These are phyloP conservation scores for Callyntrura guangdongensis DNA, from an alignment of 2,888 invertebrate genomes.

Conservation along the genomic window DNA sequence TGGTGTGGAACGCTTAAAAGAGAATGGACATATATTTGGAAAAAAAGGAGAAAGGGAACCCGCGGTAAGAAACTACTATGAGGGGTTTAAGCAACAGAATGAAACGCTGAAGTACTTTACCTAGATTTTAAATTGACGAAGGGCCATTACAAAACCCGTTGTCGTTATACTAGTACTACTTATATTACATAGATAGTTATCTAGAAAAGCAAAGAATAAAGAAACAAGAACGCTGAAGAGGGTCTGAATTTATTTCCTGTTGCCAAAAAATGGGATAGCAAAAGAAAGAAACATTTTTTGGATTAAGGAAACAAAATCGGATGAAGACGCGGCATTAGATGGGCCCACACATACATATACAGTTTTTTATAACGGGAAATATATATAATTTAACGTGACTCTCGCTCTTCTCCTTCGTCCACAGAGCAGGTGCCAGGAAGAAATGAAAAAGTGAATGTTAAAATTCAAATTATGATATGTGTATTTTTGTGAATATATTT, in stretches of 20 bases:
- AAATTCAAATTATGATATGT: conserved; percentile 36
- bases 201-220: too few species aligned
- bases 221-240: not conserved
- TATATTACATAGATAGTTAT: not conserved
- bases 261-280: conserved; percentile 5
- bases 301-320: conserved; percentile 60
- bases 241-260: conserved; percentile 44
- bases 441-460: conserved; percentile 65
- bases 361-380: not conserved
- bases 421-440: conserved; percentile 62
- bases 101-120: conserved; percentile 68
- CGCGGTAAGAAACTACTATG: conserved; percentile 76
- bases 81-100: conserved; percentile 77
- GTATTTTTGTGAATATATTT: not conserved
- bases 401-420: conserved; percentile 28
- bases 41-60: conserved; percentile 55
- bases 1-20: not conserved
- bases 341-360: not conserved
- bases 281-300: conserved; percentile 46
- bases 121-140: conserved; percentile 30
- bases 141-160: conserved; percentile 6
- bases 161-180: not conserved
- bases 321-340: conserved; percentile 29
- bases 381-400: conserved; percentile 3
- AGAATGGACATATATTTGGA: conserved; percentile 55